Base-by-base conservation (phyloP, 1,140 invertebrate species). In the Drosophila kurseongensis region DNA sequence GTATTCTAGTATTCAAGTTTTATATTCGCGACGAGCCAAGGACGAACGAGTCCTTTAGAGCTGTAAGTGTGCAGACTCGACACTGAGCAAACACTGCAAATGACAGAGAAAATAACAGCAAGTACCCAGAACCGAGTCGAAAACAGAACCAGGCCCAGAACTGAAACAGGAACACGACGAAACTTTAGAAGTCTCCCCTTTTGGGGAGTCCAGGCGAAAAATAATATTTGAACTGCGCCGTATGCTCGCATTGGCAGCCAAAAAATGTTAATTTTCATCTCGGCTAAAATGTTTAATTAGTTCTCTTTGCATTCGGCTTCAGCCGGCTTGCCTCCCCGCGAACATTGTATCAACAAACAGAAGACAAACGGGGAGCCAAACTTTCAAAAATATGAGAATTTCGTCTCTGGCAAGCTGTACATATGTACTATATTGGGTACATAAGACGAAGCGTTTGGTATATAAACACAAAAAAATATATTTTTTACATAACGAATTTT, bases 251-350 rank as follows among this genome's bases (percentile, higher is more conserved):
- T 36, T 41, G 18, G 80, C 59, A 60, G 58, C 14, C 48, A 62
- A 66, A 91, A 60, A 91, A 77, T 76, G 52, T 73, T 77, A 40
- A 80, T 80, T 83, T 83, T 76, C 62, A 78, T 84, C 79, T 86
- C 7, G 56, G 44, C 67, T 61, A 69, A 81, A 84, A 86, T 86
- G 51, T 86, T 84, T 86, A 84, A 84, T 84, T 81, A 86, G 67
- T 62, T 55, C 72, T 65, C 18, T 59, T 60, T 13, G 36, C 42
- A 40, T 27, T 35, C 18, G 13, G 18, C 40, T 54, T 40, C 10
- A 32, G 10, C 10, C 16, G 1, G 0, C 18, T 16, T 8, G 7
- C 14, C 4, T 4, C 0, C 42, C 14, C 32, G 13, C 44, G 57
- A 51, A 38, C 23, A 68, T 38, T 78, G 42, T 69, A 56, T 55